Conservation (phyloP, 1,140 invertebrate genomes). For the Chymomyza costata region DNA sequence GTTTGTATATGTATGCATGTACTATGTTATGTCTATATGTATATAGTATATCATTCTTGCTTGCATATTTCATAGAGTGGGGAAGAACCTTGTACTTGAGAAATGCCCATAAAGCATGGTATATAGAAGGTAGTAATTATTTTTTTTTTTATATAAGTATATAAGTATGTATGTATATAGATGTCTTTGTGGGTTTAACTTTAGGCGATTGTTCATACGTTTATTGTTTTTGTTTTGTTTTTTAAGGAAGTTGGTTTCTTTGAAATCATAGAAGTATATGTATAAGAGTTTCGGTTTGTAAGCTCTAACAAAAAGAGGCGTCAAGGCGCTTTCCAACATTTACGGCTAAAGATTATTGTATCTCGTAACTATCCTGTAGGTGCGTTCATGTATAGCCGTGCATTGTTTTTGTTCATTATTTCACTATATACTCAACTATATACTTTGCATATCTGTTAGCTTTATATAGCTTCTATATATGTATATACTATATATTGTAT, state of each 20-base stretch:
- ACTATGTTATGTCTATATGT: constrained; percentile 11
- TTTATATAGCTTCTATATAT: constrained; percentile 20
- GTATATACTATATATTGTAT: constrained; percentile 24
- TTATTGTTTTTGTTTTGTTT: constrained; percentile 40
- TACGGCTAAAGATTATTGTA: constrained; percentile 9
- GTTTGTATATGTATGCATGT: constrained; percentile 4
- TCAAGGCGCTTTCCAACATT: too few relatives aligned
- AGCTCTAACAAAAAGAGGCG: too few relatives aligned
- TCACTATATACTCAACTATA: constrained; percentile 17
- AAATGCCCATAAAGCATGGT: constrained; percentile 4
- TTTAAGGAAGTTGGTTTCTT: constrained; percentile 40
- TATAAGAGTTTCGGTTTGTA: too few relatives aligned
- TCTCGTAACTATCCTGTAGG: constrained; percentile 50
- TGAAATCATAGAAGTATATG: constrained; percentile 17
- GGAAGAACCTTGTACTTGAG: constrained; percentile 48
- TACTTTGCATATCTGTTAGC: constrained; percentile 11
- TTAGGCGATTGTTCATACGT: constrained; percentile 59
- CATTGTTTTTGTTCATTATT: constrained; percentile 20
- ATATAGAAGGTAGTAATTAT: constrained; percentile 6
- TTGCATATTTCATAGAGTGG: constrained; percentile 29
- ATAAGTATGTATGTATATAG: constrained; percentile 24
- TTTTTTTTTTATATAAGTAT: constrained; percentile 3
- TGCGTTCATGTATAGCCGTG: constrained; percentile 48
- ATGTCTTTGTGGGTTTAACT: constrained; percentile 29
- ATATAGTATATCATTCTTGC: constrained; percentile 13